These are phyloP conservation scores for Drosophila ercepeae DNA, from an alignment of 1,140 invertebrate species.

Conservation along the genomic window DNA sequence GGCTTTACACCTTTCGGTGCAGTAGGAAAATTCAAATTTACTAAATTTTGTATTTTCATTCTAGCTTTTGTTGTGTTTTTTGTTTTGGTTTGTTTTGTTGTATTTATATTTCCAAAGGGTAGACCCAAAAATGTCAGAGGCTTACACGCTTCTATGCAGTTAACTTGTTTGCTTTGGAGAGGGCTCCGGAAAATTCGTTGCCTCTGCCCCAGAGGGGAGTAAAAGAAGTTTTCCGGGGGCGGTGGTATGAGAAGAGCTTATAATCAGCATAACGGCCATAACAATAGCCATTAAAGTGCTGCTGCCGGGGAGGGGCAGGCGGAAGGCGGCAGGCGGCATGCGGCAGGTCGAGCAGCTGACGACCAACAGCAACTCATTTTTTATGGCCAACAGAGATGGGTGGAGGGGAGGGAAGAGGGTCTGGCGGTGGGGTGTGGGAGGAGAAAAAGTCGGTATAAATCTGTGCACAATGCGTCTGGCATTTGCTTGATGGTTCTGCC, in stretches of 20 bases:
- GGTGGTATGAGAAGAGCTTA: constrained; percentile 16
- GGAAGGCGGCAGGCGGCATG: not conserved
- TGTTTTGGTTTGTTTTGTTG: constrained; percentile 23
- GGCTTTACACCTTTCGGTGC: constrained; percentile 62
- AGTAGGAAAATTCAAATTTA: constrained; percentile 60
- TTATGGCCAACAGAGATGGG: constrained; percentile 21
- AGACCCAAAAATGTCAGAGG: constrained; percentile 48
- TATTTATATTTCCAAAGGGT: constrained; percentile 29
- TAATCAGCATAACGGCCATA: constrained; percentile 65
- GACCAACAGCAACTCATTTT: constrained; percentile 52
- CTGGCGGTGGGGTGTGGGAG: too few relatives aligned
- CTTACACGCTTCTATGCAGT: constrained; percentile 41
- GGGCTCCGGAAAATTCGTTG: too few relatives aligned
- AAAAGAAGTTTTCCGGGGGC: not conserved
- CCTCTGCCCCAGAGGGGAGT: too few relatives aligned
- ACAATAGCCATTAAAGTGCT: constrained; percentile 60
- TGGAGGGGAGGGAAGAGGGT: not conserved
- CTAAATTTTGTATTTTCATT: constrained; percentile 42
- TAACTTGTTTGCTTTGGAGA: constrained; percentile 25
- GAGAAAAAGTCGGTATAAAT: constrained; percentile 49
- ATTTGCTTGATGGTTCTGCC: constrained; percentile 53
- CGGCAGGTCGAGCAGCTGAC: constrained; percentile 37
- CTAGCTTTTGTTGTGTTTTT: not conserved
- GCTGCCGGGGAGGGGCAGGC: not conserved
- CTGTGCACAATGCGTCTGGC: constrained; percentile 66